phyloP scores from a whole-genome alignment of 2,113 vertebrate species.

The Pachycephala philippinensis region DNA sequence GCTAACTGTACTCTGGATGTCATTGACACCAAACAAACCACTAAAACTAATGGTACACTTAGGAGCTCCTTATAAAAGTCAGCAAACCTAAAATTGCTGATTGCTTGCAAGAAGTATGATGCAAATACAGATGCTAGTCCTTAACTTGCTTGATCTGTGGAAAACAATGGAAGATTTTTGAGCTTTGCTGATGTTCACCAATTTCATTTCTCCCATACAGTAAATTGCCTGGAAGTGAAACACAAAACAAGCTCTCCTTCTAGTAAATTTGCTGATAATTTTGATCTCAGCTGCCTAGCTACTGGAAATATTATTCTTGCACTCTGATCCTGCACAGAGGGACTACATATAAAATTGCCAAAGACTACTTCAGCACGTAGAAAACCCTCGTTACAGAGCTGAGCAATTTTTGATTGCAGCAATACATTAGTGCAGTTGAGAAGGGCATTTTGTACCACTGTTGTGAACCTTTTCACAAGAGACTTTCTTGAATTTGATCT shows the following conservation, averaged over 20 bases:
- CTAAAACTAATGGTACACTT: neutral
- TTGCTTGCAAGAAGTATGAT: neutral
- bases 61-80: neutral
- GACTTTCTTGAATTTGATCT: neutral
- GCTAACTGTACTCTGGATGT: neutral
- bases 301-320: neutral
- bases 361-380: fast-evolving
- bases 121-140: neutral
- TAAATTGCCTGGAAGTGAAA: neutral
- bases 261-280: neutral
- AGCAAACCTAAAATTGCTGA: neutral
- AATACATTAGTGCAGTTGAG: neutral
- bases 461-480: neutral
- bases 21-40: neutral
- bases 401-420: neutral
- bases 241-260: neutral
- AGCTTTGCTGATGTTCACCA: neutral
- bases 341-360: neutral
- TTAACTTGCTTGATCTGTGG: neutral
- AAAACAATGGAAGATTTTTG: neutral
- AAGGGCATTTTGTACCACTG: neutral
- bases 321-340: neutral
- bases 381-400: neutral
- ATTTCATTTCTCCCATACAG: neutral
- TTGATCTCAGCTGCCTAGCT: neutral